Conservation (phyloP, 2,888 invertebrate species). For the Sinhomidia bicolor region DNA sequence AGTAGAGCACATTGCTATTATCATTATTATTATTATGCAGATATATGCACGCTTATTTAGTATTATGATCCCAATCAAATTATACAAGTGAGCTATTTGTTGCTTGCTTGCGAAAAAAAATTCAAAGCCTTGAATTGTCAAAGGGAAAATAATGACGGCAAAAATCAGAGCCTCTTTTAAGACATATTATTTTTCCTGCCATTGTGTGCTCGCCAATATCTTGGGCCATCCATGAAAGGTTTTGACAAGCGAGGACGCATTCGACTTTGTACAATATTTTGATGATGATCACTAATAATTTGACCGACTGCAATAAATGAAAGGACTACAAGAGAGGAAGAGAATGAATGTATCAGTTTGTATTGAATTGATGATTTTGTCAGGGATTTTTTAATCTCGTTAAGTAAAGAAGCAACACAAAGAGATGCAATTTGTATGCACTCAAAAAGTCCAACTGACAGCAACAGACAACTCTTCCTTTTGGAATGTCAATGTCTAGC, state of each 20-base stretch:
- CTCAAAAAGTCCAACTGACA: no score
- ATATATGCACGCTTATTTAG: neutral
- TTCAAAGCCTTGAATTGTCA: conserved; percentile 71
- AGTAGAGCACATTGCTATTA: neutral
- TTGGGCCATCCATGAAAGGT: conserved; percentile 45
- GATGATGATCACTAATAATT: conserved; percentile 65
- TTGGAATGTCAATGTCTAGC: conserved; percentile 30
- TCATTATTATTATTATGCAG: neutral
- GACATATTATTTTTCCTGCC: neutral
- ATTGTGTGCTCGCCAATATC: conserved; percentile 48
- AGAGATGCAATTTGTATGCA: conserved; percentile 29
- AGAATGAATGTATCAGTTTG: neutral
- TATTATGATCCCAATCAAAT: conserved; percentile 45
- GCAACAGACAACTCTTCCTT: neutral
- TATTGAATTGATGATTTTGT: conserved; percentile 33
- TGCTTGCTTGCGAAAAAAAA: conserved; percentile 3
- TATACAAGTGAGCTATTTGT: conserved; percentile 24
- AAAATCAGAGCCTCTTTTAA: neutral
- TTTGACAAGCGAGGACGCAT: conserved; percentile 69
- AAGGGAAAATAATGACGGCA: conserved; percentile 61
- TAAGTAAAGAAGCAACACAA: conserved; percentile 12
- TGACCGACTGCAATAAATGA: conserved; percentile 55
- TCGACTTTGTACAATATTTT: neutral
- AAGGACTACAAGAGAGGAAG: conserved; percentile 28
- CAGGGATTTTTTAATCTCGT: conserved; percentile 27